phyloP scores from a whole-genome alignment of 2,888 invertebrate species.

The Acleris literana region DNA sequence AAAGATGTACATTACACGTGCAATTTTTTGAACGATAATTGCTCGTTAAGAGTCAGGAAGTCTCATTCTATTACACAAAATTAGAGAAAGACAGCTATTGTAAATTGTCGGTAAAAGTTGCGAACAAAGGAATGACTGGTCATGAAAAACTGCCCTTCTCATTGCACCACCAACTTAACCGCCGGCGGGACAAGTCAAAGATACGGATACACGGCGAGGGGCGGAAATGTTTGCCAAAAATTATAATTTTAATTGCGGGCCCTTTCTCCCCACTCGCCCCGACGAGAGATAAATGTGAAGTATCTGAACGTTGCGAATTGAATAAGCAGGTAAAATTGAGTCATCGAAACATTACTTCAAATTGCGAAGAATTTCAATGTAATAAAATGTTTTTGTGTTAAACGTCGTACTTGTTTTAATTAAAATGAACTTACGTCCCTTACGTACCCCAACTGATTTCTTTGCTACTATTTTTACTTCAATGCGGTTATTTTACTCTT shows the following conservation, averaged over 20 bases:
- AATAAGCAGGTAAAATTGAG: constrained; percentile 32
- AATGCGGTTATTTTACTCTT: too few species aligned
- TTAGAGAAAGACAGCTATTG: too few species aligned
- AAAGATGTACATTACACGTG: too few species aligned
- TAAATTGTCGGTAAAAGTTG: too few species aligned
- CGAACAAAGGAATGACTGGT: not conserved
- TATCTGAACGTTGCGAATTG: constrained; percentile 28
- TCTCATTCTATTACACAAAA: too few species aligned
- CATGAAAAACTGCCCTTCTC: constrained; percentile 34
- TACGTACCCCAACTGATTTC: too few species aligned
- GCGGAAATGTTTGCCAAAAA: constrained; percentile 81
- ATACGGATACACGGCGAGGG: constrained; percentile 74
- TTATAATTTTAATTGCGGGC: constrained; percentile 81
- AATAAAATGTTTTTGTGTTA: too few species aligned
- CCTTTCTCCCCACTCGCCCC: constrained; percentile 55
- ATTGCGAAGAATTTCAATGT: not conserved
- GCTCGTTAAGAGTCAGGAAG: too few species aligned
- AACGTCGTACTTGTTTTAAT: not conserved
- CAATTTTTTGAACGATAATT: too few species aligned
- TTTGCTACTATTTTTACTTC: too few species aligned
- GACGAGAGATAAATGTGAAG: constrained; percentile 54
- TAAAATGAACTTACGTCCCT: too few species aligned
- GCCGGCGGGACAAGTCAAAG: constrained; percentile 76
- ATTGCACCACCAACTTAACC: constrained; percentile 49
- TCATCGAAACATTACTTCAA: constrained; percentile 9